phyloP scores from a whole-genome alignment of 2,113 vertebrate genomes.

The Macrotus californicus region DNA sequence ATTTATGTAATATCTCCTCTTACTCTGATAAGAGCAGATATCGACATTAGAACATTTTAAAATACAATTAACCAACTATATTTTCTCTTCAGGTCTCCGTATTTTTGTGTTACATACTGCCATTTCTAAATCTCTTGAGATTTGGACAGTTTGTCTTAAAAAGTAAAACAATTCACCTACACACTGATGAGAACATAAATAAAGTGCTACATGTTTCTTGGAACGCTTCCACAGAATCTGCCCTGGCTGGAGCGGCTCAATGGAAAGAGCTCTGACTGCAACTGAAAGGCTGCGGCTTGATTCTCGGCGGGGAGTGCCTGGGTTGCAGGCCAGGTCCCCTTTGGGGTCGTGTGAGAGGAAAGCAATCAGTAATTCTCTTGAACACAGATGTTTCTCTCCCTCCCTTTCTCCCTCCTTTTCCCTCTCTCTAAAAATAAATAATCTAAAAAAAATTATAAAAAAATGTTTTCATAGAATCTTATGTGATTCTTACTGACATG shows the following conservation, averaged over 20 bases:
- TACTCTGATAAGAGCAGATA: not conserved
- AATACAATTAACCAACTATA: not conserved
- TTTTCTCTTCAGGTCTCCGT: not conserved
- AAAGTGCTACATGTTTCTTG: not conserved
- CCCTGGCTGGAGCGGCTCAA: too few species aligned
- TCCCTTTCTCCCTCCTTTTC: too few species aligned
- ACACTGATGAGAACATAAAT: not conserved
- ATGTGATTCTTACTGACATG: not conserved
- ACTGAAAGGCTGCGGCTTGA: too few species aligned
- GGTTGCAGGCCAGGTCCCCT: too few species aligned
- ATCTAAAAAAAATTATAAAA: not conserved
- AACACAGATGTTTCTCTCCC: too few species aligned
- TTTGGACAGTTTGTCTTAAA: not conserved
- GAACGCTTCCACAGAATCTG: not conserved
- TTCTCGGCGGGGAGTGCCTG: too few species aligned
- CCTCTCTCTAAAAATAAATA: too few species aligned
- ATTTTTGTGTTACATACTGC: not conserved
- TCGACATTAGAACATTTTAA: not conserved
- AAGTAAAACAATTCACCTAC: not conserved
- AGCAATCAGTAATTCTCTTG: too few species aligned
- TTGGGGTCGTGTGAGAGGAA: too few species aligned
- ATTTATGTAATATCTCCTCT: not conserved
- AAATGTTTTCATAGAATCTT: not conserved
- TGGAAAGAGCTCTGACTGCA: too few species aligned
- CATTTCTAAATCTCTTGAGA: not conserved